A percentile compares a stretch with the other conserved stretches of the same genome.
Evolutionary conservation across 2,113 vertebrate species (phyloP).

Genomic region (Aramus guarauna): DNA sequence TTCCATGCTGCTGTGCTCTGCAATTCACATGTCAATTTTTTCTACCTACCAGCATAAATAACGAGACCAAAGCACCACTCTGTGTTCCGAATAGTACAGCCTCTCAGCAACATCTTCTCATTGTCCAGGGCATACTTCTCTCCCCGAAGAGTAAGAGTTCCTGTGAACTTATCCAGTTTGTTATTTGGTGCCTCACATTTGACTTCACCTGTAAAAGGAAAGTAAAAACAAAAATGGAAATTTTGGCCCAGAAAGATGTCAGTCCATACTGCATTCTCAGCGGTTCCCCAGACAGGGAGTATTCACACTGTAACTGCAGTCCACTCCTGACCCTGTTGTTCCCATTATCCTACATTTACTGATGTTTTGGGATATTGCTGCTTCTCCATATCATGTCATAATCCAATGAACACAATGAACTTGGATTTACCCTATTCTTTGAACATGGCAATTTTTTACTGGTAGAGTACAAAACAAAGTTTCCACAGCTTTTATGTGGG

Average conservation of each 20-base stretch:
- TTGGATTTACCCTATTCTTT: background rate
- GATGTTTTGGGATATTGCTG: background rate
- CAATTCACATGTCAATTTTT: background rate
- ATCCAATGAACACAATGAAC: background rate
- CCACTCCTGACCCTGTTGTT: fast-evolving
- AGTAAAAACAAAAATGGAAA: background rate
- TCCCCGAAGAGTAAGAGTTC: constrained; percentile 76
- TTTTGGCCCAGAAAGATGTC: background rate
- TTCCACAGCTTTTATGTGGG: background rate
- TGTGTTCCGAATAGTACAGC: constrained; percentile 91
- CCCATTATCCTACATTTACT: background rate
- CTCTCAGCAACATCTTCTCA: constrained; percentile 88
- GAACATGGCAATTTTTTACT: background rate
- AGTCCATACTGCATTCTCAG: background rate
- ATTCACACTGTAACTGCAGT: background rate
- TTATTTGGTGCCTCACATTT: constrained; percentile 91
- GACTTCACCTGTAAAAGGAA: constrained; percentile 80
- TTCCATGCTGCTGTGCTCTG: background rate
- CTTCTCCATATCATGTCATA: background rate
- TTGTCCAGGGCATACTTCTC: constrained; percentile 82
- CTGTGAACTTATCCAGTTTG: constrained; percentile 87
- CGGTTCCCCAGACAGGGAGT: background rate
- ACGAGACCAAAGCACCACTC: constrained; percentile 96
- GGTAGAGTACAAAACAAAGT: background rate
- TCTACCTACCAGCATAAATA: constrained; percentile 85